Conservation (phyloP, 2,888 invertebrate species). For the Tryphoninae sp. region DNA sequence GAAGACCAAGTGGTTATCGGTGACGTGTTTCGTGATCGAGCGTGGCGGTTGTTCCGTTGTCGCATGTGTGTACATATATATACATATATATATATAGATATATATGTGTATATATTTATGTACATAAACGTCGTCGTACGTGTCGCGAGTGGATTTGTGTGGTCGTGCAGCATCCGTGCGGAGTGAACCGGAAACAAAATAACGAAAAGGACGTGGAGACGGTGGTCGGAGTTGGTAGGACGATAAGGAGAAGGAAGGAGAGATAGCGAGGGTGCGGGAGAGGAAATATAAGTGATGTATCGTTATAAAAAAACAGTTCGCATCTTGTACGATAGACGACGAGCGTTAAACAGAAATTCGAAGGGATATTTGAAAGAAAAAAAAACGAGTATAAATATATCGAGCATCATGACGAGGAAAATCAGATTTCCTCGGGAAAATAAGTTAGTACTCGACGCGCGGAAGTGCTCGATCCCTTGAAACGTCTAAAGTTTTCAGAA, state of each 20-base stretch:
- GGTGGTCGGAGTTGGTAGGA: conserved; percentile 34
- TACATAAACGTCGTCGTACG: conserved; percentile 48
- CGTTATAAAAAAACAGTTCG: conserved; percentile 49
- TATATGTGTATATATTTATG: conserved; percentile 5
- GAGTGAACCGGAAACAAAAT: conserved; percentile 73
- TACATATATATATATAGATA: conserved; percentile 2
- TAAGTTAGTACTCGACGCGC: too few relatives aligned
- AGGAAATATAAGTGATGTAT: conserved; percentile 41
- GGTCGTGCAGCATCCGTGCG: conserved; percentile 73
- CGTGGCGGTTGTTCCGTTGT: conserved; percentile 43
- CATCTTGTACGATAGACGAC: background rate
- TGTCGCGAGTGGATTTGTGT: conserved; percentile 60
- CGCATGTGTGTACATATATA: conserved; percentile 15
- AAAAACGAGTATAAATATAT: too few relatives aligned
- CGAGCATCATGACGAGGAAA: too few relatives aligned
- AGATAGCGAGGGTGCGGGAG: conserved; percentile 18
- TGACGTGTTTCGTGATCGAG: conserved; percentile 48
- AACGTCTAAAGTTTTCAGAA: too few relatives aligned
- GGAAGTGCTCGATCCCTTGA: too few relatives aligned
- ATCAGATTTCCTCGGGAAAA: too few relatives aligned
- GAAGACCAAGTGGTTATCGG: conserved; percentile 61
- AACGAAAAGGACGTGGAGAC: conserved; percentile 58
- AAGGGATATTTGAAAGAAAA: too few relatives aligned
- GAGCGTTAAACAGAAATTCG: too few relatives aligned
- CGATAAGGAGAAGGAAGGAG: conserved; percentile 58